Base-by-base conservation (phyloP, 2,888 invertebrate species). In the Mythimna ferrago region DNA sequence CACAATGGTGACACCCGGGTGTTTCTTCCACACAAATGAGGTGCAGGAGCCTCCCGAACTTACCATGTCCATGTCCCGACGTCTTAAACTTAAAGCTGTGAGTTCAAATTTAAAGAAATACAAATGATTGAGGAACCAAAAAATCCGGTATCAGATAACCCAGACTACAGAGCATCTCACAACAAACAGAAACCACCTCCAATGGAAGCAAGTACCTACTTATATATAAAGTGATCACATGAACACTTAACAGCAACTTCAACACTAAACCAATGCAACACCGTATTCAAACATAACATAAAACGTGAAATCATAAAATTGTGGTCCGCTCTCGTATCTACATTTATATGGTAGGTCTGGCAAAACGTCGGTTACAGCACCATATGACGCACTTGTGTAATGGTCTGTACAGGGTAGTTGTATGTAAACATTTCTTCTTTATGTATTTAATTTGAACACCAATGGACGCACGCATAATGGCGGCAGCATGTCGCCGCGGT, bases 381-480 rank as follows among this genome's bases (percentile, higher is more conserved):
- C 85, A 86, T 85, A 77, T 84, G 86, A 87, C 86, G 86, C 85
- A 73, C 82, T 81, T 79, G 84, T 85, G 83, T 81, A 84, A 83
- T 81, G 71, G 81, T 77, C 81, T 83, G 83, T 83, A 81, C 83
- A 78, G 72, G 84, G 85, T 89, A 88, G 88, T 86, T 90, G 88
- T 88, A 87, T 91, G 92, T 93, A 91, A 90, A 93, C 92, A 92
- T 89, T 89, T 92, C 91, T 93, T 94, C 94, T 94, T 94, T 94
- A 94, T 94, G 94, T 93, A 93, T 95, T 95, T 95, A 94, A 95
- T 95, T 95, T 94, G 92, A 94, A 92, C 94, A 87, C 89, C 93
- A 90, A 94, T 92, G 93, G 92, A 91, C 92, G 92, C 89, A 92
- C 92, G 92, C 92, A 88, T 91, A 93, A 94, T 93, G 92, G 93